Evolutionary conservation across 2,888 invertebrate genomes (phyloP).

Genomic region (Agrotis puta): DNA sequence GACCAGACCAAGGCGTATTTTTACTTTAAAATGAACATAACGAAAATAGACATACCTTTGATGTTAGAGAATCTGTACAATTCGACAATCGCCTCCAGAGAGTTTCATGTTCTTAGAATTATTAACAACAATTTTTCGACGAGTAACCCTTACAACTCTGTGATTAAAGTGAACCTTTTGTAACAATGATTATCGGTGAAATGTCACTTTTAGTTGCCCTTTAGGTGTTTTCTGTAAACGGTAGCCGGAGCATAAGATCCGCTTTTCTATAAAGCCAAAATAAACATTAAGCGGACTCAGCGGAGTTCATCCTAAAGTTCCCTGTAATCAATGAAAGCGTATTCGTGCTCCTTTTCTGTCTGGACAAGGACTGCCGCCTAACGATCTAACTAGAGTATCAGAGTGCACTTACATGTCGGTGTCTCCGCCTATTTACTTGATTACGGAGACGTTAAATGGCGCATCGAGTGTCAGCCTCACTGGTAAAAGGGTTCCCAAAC

Average conservation of each 20-base stretch:
- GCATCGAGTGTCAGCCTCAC: background rate
- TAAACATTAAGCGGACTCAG: background rate
- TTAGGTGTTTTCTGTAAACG: too few relatives aligned
- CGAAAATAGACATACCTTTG: background rate
- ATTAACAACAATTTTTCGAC: too few relatives aligned
- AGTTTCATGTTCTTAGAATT: too few relatives aligned
- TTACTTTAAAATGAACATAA: background rate
- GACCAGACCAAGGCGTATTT: background rate
- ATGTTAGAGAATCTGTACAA: background rate
- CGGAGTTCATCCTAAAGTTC: conserved; percentile 1
- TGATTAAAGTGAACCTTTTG: too few relatives aligned
- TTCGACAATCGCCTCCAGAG: too few relatives aligned
- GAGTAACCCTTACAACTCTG: too few relatives aligned
- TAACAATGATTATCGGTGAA: too few relatives aligned
- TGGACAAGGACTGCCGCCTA: conserved; percentile 1
- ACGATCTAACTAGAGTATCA: too few relatives aligned
- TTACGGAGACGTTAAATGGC: background rate
- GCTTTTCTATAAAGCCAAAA: conserved; percentile 7
- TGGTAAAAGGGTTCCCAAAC: background rate
- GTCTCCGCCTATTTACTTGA: conserved; percentile 9
- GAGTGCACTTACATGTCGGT: conserved; percentile 44
- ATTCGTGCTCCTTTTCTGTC: conserved; percentile 38
- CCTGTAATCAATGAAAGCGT: conserved; percentile 24
- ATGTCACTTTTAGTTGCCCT: too few relatives aligned
- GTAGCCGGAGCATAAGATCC: too few relatives aligned